Conservation (phyloP, 2,113 vertebrate species). For the Perca schrenkii region DNA sequence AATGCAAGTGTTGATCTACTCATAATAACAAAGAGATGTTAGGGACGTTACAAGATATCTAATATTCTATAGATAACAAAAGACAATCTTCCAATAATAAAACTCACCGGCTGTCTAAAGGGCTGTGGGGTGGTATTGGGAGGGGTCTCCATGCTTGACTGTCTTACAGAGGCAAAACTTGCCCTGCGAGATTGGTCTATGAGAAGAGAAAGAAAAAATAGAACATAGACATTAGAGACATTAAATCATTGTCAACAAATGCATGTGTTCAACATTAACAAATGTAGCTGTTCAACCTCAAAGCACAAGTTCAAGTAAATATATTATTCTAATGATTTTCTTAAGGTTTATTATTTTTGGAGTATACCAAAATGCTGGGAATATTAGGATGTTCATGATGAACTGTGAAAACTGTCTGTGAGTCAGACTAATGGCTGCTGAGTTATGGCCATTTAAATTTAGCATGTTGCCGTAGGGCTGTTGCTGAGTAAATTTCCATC, state of each 20-base stretch:
- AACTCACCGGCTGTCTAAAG: conserved; percentile 93
- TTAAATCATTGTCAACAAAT: not conserved
- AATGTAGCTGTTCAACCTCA: not conserved
- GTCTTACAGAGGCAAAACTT: conserved; percentile 93
- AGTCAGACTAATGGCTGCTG: conserved; percentile 10
- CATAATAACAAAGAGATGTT: too few species aligned
- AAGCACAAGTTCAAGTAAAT: not conserved
- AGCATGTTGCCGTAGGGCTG: conserved; percentile 2
- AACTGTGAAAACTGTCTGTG: not conserved
- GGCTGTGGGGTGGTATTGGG: conserved; percentile 88
- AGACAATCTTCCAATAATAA: too few species aligned
- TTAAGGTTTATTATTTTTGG: not conserved
- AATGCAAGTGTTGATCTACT: too few species aligned
- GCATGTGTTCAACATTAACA: not conserved
- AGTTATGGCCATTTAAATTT: not conserved
- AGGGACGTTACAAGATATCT: too few species aligned
- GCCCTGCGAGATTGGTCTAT: conserved; percentile 91
- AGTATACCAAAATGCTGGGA: not conserved
- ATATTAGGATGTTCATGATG: not conserved
- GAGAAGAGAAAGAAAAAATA: conserved; percentile 20
- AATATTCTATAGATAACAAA: too few species aligned
- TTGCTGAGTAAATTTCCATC: conserved; percentile 9
- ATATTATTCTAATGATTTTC: not conserved
- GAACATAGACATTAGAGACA: not conserved
- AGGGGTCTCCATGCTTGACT: conserved; percentile 94